A percentile compares a stretch with the other conserved stretches of the same genome.
phyloP scores from a whole-genome alignment of 2,888 invertebrate genomes.

The Diaperis boleti region DNA sequence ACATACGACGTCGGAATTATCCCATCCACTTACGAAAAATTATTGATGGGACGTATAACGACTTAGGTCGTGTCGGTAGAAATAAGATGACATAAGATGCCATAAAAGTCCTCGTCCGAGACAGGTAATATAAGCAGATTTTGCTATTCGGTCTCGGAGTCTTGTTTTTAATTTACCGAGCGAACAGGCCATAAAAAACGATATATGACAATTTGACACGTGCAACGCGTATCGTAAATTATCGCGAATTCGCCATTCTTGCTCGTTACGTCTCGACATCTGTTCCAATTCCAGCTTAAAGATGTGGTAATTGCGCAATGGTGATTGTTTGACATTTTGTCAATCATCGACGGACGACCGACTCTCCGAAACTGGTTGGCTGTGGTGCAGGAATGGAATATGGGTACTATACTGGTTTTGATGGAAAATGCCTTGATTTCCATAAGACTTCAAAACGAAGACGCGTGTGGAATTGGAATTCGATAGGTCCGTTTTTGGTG shows the following conservation, averaged over 20 bases:
- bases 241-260: slow-evolving; percentile 7
- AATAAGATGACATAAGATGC: slow-evolving; percentile 33
- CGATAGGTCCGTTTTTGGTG: no score
- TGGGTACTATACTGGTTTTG: no score
- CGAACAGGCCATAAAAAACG: slow-evolving; percentile 7
- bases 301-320: slow-evolving; percentile 17
- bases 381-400: no score
- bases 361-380: no score
- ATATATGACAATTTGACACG: slow-evolving; percentile 27
- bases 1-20: no score
- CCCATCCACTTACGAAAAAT: slow-evolving; percentile 21
- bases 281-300: slow-evolving; percentile 16
- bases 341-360: slow-evolving; percentile 11
- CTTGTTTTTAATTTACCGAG: slow-evolving; percentile 20
- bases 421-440: no score
- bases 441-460: no score
- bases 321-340: slow-evolving; percentile 16
- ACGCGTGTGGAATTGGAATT: no score
- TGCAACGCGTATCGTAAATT: slow-evolving; percentile 27
- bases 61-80: not conserved
- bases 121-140: slow-evolving; percentile 20
- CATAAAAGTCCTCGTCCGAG: slow-evolving; percentile 14
- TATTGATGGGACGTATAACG: slow-evolving; percentile 29
- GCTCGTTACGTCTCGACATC: slow-evolving; percentile 13
- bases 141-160: slow-evolving; percentile 16